Conservation (phyloP, 2,797 vertebrate genomes). For the Craterocephalus amniculus region DNA sequence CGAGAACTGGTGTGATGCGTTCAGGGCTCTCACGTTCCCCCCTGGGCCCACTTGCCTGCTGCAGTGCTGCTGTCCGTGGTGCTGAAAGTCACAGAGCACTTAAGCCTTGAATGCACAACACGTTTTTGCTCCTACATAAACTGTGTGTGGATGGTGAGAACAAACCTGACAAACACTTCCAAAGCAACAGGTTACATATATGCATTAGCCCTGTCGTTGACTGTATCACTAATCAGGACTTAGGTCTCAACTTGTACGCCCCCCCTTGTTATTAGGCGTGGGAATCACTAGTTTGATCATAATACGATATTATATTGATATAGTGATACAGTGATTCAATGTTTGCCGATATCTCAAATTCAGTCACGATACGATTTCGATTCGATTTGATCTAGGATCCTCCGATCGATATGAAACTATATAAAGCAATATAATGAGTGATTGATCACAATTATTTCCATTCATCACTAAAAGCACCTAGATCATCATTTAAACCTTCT, state of each 20-base stretch:
- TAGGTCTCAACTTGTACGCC: conserved; percentile 35
- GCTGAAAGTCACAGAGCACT: conserved; percentile 45
- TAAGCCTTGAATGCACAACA: conserved; percentile 15
- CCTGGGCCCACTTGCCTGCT: conserved; percentile 10
- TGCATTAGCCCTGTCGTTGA: conserved; percentile 40
- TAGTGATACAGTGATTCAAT: no score
- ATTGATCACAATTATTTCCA: no score
- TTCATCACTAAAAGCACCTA: no score
- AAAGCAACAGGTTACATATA: conserved; percentile 6
- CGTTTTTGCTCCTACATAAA: background rate
- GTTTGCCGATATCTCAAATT: no score
- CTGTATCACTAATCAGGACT: conserved; percentile 35
- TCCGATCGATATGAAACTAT: no score
- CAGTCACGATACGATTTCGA: no score
- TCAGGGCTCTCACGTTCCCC: conserved; percentile 17
- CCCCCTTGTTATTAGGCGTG: no score
- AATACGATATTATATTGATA: no score
- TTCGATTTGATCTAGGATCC: no score
- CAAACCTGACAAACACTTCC: background rate
- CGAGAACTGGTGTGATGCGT: conserved; percentile 10
- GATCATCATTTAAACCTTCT: no score
- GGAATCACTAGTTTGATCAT: no score
- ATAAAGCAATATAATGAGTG: no score
- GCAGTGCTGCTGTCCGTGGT: conserved; percentile 37
- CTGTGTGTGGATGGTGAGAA: background rate